Evolutionary conservation across 2,113 vertebrate species (phyloP).

Genomic region (Setophaga coronata): DNA sequence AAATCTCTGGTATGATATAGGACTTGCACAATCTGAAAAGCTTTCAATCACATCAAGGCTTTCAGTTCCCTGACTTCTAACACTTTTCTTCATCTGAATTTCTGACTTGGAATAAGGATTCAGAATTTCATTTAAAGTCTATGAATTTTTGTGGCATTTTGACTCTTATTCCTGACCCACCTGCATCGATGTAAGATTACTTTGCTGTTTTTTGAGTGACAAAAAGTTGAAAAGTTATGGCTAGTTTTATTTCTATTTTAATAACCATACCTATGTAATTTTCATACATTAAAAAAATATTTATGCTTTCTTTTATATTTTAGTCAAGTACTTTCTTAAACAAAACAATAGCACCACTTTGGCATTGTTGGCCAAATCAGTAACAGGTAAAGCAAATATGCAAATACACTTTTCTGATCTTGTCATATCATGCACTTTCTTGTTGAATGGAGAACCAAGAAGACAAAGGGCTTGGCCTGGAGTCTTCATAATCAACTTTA

Average conservation of each 20-base stretch:
- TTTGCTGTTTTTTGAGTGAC: conserved; percentile 44
- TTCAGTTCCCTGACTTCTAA: background rate
- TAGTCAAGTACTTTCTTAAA: conserved; percentile 86
- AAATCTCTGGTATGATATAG: background rate
- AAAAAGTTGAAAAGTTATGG: conserved; percentile 77
- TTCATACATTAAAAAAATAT: conserved; percentile 83
- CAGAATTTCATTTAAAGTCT: conserved; percentile 12
- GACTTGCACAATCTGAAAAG: background rate
- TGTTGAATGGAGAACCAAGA: background rate
- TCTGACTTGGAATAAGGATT: background rate
- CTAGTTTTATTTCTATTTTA: conserved; percentile 70
- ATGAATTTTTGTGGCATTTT: conserved; percentile 27
- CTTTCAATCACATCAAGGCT: background rate
- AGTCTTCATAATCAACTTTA: background rate
- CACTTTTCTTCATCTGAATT: background rate
- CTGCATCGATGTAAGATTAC: background rate
- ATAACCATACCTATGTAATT: conserved; percentile 75
- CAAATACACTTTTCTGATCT: background rate
- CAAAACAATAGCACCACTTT: conserved; percentile 86
- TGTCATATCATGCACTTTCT: background rate
- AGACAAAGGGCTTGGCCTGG: background rate
- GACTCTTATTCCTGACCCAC: background rate
- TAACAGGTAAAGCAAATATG: conserved; percentile 79
- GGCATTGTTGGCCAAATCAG: conserved; percentile 77
- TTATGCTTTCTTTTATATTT: conserved; percentile 81